Base-by-base conservation (phyloP, 2,797 vertebrate species). In the Eurystomus glaucurus region DNA sequence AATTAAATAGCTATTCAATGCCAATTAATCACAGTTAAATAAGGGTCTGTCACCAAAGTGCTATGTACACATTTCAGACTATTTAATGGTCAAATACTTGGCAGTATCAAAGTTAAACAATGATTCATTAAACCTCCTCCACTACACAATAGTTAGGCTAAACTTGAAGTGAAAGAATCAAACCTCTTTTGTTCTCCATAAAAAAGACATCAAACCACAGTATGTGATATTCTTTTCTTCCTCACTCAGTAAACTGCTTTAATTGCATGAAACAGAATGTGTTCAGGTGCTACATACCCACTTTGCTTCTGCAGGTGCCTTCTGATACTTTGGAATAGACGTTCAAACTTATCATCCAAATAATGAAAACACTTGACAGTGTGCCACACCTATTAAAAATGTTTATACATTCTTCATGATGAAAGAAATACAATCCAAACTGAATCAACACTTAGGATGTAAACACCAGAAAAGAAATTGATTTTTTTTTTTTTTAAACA, bases 51-150 rank as follows among this genome's bases (percentile, higher is more conserved):
- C 97, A 98, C 93, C 97, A 96, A 98, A 98, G 98, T 97, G 97
- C 97, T 97, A 97, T 97, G 97, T 97, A 98, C 97, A 98, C 95
- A 98, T 91, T 92, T 95, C 98, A 97, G 90, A 97, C 97, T 99
- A 98, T 99, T 98, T 98, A 97, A 98, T 98, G 98, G 98, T 98
- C 98, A 99, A 99, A 99, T 97, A 99, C 97, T 98, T 98, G 97
- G 98, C 98, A 96, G 85, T 98, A 99, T 99, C 98, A 98, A 98
- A 98, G 98, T 99, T 99, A 99, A 99, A 99, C 98, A 99, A 99
- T 99, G 99, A 99, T 98, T 99, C 99, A 99, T 99, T 99, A 99
- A 99, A 98, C 98, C 98, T 98, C 96, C 98, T 98, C 96, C 84
- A 93, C 98, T 98, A 98, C 97, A 99, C 98, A 99, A 99, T 99